Conservation (phyloP, 1,140 invertebrate genomes). For the Littorina saxatilis region DNA sequence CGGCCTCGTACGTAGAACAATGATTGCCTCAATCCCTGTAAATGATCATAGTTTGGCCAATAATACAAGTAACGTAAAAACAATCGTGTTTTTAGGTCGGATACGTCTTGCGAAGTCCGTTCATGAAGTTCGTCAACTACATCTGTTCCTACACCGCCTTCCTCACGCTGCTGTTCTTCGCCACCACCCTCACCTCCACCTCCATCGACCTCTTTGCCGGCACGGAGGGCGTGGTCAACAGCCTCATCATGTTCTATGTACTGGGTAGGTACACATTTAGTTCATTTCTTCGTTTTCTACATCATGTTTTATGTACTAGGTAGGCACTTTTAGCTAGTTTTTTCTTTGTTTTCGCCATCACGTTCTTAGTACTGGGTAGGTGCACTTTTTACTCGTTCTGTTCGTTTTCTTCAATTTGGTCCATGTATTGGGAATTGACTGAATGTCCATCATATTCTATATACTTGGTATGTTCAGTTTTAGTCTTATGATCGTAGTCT, state of each 20-base stretch:
- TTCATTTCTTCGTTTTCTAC: not conserved
- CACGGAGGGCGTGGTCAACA: slow-evolving; percentile 90
- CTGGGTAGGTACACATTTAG: slow-evolving; percentile 80
- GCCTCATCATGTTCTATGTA: slow-evolving; percentile 88
- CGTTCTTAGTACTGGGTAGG: slow-evolving; percentile 17
- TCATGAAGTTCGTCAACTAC: slow-evolving; percentile 95
- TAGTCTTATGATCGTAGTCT: too few species aligned
- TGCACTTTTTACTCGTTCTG: not conserved
- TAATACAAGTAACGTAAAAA: too few species aligned
- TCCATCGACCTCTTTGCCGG: slow-evolving; percentile 83
- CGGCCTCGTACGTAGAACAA: too few species aligned
- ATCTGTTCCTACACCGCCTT: slow-evolving; percentile 93
- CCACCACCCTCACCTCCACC: slow-evolving; percentile 43
- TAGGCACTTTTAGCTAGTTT: not conserved
- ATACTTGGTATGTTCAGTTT: not conserved
- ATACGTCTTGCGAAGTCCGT: slow-evolving; percentile 91
- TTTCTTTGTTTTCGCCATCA: too few species aligned
- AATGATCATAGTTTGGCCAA: too few species aligned
- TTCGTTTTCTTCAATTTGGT: not conserved
- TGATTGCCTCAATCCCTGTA: too few species aligned
- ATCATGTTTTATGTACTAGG: too few species aligned
- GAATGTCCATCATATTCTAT: not conserved
- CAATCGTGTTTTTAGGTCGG: slow-evolving; percentile 83
- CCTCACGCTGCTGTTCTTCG: slow-evolving; percentile 77
- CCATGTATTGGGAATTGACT: not conserved